A percentile compares a stretch with the other conserved stretches of the same genome.
phyloP scores from a whole-genome alignment of 2,888 invertebrate species.

The Mimas tiliae region DNA sequence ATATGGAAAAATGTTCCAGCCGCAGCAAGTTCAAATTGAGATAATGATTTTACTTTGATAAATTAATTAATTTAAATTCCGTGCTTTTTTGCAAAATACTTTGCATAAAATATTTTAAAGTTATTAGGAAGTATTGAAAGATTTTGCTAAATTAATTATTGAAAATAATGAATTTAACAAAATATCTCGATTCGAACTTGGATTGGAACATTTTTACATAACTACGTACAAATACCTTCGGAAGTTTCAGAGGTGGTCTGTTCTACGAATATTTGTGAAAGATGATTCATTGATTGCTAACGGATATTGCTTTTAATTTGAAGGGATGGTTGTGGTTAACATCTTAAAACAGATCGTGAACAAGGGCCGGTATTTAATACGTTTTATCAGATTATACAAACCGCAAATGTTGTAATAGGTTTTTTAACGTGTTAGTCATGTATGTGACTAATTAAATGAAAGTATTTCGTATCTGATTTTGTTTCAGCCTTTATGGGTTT shows the following conservation, averaged over 20 bases:
- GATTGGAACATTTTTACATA: no score
- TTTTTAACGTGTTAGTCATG: constrained; percentile 20
- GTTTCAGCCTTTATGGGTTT: not conserved
- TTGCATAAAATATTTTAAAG: no score
- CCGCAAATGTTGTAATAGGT: constrained; percentile 29
- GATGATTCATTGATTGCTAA: constrained; percentile 22
- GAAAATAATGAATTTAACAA: no score
- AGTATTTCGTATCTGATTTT: constrained; percentile 15
- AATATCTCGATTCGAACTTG: no score
- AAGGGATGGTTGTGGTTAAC: constrained; percentile 28
- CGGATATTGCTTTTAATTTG: constrained; percentile 28
- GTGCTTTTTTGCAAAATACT: no score
- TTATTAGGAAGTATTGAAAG: no score
- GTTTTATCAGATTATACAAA: constrained; percentile 27
- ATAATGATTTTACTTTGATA: no score
- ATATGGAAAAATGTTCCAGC: no score
- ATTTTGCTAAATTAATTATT: no score
- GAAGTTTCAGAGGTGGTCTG: constrained; percentile 3
- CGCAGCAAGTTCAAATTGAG: no score
- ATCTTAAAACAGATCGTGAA: constrained; percentile 32
- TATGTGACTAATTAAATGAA: constrained; percentile 19
- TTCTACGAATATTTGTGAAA: constrained; percentile 6
- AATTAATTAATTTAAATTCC: no score
- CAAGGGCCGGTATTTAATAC: constrained; percentile 32
- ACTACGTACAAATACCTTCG: not conserved